Conservation (phyloP, 1,140 invertebrate genomes). For the Homarus americanus region DNA sequence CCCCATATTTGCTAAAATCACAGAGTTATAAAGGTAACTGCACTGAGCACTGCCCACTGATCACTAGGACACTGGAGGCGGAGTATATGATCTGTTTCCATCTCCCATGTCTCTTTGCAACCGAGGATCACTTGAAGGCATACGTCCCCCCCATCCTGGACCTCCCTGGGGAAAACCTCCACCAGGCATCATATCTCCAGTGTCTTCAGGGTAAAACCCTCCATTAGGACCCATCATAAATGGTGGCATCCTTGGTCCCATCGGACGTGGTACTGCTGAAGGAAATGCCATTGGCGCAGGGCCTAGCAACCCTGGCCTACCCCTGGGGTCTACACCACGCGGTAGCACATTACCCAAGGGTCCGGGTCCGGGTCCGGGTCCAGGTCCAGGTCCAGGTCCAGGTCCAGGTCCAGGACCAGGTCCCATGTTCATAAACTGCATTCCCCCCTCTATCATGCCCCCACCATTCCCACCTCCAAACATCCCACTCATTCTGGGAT, state of each 20-base stretch:
- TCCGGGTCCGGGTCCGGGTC: constrained; percentile 1
- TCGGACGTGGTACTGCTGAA: constrained; percentile 14
- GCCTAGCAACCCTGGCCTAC: constrained; percentile 49
- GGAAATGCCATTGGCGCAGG: constrained; percentile 32
- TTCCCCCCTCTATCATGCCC: constrained; percentile 66
- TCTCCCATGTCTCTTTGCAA: constrained; percentile 62
- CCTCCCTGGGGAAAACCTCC: constrained; percentile 42
- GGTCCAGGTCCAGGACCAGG: constrained; percentile 29
- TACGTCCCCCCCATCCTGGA: constrained; percentile 38
- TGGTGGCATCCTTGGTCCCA: constrained; percentile 43
- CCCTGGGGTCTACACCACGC: constrained; percentile 42
- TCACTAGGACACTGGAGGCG: constrained; percentile 60
- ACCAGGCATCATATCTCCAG: constrained; percentile 52
- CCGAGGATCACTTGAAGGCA: constrained; percentile 54
- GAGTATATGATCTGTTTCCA: constrained; percentile 57
- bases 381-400: constrained; percentile 43
- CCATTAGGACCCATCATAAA: constrained; percentile 57
- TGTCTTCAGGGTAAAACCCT: constrained; percentile 50
- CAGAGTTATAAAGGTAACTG: neutral
- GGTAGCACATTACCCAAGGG: constrained; percentile 30
- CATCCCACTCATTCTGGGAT: constrained; percentile 55
- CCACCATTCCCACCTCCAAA: constrained; percentile 49
- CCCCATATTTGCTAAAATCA: neutral
- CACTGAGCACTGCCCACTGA: neutral
- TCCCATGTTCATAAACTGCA: constrained; percentile 62